These are phyloP conservation scores for Physella acuta DNA, from an alignment of 1,140 invertebrate genomes.

Conservation along the genomic window DNA sequence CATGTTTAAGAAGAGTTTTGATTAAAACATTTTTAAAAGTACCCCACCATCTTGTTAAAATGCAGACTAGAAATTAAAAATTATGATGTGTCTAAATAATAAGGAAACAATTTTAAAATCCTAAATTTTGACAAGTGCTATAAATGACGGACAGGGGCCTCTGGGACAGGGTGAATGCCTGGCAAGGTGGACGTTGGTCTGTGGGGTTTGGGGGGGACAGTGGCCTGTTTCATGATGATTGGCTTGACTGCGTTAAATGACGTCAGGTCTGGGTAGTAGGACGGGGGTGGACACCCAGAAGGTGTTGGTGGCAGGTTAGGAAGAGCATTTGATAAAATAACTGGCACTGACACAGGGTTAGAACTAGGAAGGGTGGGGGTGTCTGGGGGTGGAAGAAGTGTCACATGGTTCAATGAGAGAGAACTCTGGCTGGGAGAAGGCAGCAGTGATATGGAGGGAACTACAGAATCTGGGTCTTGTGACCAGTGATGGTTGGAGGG, in stretches of 20 bases:
- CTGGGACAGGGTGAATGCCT: conserved; percentile 16
- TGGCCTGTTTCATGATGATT: background rate
- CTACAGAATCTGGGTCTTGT: conserved; percentile 12
- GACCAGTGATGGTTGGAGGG: conserved; percentile 12
- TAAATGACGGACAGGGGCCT: conserved; percentile 18
- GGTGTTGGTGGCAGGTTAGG: conserved; percentile 12
- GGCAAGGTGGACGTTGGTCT: conserved; percentile 14
- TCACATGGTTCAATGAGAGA: conserved; percentile 3
- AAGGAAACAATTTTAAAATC: no score
- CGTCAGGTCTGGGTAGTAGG: background rate
- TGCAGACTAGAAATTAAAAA: no score
- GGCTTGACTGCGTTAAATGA: background rate
- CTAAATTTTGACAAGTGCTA: background rate
- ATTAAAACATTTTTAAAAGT: no score
- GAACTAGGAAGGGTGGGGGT: background rate
- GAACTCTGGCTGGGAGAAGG: conserved; percentile 7
- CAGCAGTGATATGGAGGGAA: background rate
- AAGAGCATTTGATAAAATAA: background rate
- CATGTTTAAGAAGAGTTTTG: no score
- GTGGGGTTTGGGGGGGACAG: background rate
- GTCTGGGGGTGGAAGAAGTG: background rate
- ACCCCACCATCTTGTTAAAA: no score
- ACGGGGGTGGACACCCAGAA: conserved; percentile 6
- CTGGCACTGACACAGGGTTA: conserved; percentile 6
- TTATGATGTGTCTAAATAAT: no score